Evolutionary conservation across 1,140 invertebrate genomes (phyloP).

Genomic region (Papilio polyxenes): DNA sequence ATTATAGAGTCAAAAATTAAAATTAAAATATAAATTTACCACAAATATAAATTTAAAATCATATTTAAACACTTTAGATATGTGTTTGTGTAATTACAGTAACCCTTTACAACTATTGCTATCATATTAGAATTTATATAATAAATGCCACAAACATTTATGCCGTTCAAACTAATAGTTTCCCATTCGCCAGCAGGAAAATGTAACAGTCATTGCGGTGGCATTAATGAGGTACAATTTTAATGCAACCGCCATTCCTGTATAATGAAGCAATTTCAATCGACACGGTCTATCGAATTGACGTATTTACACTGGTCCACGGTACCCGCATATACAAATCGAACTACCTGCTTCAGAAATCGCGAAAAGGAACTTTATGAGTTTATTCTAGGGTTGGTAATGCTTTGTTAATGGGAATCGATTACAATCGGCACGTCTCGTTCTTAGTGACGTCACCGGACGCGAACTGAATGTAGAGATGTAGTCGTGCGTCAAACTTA

Average conservation of each 20-base stretch:
- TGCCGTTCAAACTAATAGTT: background rate
- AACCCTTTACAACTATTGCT: background rate
- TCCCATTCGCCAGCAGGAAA: background rate
- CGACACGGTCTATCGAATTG: slow-evolving; percentile 46
- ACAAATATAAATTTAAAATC: no score
- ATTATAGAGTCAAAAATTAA: background rate
- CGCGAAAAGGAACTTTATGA: slow-evolving; percentile 17
- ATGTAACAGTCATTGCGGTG: slow-evolving; percentile 1
- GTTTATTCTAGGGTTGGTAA: background rate
- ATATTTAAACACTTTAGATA: no score
- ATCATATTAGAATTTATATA: background rate
- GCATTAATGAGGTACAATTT: slow-evolving; percentile 37
- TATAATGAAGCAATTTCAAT: slow-evolving; percentile 49
- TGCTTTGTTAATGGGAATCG: slow-evolving; percentile 21
- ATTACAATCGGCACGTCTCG: slow-evolving; percentile 35
- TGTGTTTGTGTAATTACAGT: background rate
- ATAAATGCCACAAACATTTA: background rate
- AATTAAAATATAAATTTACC: background rate
- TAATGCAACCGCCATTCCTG: slow-evolving; percentile 33
- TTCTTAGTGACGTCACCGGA: slow-evolving; percentile 64
- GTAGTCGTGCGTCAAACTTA: slow-evolving; percentile 58
- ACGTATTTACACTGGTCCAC: slow-evolving; percentile 45
- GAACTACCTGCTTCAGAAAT: background rate
- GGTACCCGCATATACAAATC: slow-evolving; percentile 37
- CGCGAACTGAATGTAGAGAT: slow-evolving; percentile 51